Evolutionary conservation across 64 coral and sea anemone genomes (phyloP), one percentile per base, ranked within the genome.

Genomic region (Montipora capricornis): DNA sequence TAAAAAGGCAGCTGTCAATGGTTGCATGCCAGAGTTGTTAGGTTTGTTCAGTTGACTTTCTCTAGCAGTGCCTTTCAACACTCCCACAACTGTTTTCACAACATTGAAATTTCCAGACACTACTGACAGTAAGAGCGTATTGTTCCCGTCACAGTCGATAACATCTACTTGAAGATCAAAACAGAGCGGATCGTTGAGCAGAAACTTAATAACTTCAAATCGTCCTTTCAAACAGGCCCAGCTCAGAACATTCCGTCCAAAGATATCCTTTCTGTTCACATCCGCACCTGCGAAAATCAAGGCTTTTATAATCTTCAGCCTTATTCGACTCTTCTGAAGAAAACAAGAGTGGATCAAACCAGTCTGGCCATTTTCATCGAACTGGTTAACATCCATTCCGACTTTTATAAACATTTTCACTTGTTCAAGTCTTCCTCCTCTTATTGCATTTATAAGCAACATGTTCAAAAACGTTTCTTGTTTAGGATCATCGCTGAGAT

Each of bases 11-110:
- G 77, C 93, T 59, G 92, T 85, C 76, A 98, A 73, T 10, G 96
- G 93, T 12, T 87, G 92, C 82, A 95, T 98, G n/a, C 96, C 96
- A 87, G 70, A 87, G 94, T 98, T 95, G 96, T 98, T 95, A 87
- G 19, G 24, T 48, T 87, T 79, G 83, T 95, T 91, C 46, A 95
- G 80, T 37, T 94, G 81, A 57, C 77, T 74, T 26, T 16, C 13
- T 29, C 58, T 52, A 46, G 62, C 67, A 8, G 67, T 87, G 15
- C 68, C 81, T 90, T 20, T 89, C 60, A 93, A 78, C 11, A 80
- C 24, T 22, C 80, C 47, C 20, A 98, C 51, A 7, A 95, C 83
- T 8, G 79, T 83, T 92, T 88, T 67, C 0, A 95, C 93, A 44
- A 90, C 50, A 49, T 90, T 24, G 44, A 90, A 53, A 49, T 93